These are phyloP conservation scores for Tragelaphus buxtoni DNA, from an alignment of 2,113 vertebrate genomes.

Conservation along the genomic window DNA sequence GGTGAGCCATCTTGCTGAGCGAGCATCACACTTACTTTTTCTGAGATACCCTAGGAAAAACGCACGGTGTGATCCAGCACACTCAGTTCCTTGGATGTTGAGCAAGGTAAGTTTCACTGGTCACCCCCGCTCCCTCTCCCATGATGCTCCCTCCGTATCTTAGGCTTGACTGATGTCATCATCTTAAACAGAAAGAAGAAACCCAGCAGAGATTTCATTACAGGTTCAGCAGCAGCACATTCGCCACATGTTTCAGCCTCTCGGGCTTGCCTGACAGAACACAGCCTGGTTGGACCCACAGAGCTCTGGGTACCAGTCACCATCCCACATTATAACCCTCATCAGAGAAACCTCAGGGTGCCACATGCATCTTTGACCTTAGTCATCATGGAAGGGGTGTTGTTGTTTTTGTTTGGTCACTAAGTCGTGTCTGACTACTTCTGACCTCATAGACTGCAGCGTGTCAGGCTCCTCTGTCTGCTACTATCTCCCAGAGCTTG, in stretches of 20 bases:
- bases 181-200: background rate
- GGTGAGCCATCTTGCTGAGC: background rate
- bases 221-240: background rate
- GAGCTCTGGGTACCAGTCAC: background rate
- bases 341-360: background rate
- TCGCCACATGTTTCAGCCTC: background rate
- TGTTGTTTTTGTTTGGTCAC: background rate
- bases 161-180: background rate
- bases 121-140: too few species aligned
- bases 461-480: background rate
- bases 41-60: background rate
- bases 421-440: background rate
- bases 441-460: background rate
- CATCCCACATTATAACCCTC: background rate
- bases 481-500: background rate
- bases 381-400: background rate
- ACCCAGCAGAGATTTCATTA: background rate
- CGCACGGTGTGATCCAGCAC: background rate
- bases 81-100: background rate
- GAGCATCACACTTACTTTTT: accelerated
- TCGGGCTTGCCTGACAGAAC: background rate
- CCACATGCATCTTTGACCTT: background rate
- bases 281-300: background rate
- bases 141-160: background rate
- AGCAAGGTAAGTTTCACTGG: background rate